Percentiles rank a stretch among this genome's conserved stretches.
phyloP scores from a whole-genome alignment of 1,140 invertebrate species.

The Bradysia coprophila region DNA sequence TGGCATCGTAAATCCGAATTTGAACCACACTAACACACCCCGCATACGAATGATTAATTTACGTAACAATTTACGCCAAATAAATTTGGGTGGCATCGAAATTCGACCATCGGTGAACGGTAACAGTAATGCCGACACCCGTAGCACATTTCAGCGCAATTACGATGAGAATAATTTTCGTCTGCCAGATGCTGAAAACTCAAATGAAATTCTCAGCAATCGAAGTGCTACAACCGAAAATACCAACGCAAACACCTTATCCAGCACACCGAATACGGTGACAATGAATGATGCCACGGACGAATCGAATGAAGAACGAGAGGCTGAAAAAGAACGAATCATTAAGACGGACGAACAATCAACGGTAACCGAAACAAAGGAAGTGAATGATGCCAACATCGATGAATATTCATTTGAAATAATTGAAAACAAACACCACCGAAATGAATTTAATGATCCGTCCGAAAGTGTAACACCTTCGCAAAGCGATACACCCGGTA shows the following conservation, averaged over 20 bases:
- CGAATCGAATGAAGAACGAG: no score
- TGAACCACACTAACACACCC: background rate
- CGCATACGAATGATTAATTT: slow-evolving; percentile 7
- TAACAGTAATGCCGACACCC: background rate
- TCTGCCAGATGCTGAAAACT: background rate
- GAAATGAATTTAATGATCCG: no score
- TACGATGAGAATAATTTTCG: background rate
- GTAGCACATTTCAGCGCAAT: background rate
- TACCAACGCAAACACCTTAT: background rate
- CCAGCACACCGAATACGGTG: no score
- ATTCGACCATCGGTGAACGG: slow-evolving; percentile 6
- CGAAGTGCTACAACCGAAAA: background rate
- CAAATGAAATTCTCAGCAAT: background rate
- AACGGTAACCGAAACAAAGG: no score
- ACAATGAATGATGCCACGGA: no score
- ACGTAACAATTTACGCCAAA: slow-evolving; percentile 8
- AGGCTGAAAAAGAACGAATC: no score
- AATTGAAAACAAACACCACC: no score
- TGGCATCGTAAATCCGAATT: background rate
- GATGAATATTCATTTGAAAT: no score
- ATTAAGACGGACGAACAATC: no score
- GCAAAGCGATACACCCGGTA: no score
- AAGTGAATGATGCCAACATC: no score
- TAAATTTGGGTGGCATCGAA: slow-evolving; percentile 8
- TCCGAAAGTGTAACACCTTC: no score